A percentile compares a stretch with the other conserved stretches of the same genome.
phyloP scores from a whole-genome alignment of 2,113 vertebrate species.

The Rhea americana region DNA sequence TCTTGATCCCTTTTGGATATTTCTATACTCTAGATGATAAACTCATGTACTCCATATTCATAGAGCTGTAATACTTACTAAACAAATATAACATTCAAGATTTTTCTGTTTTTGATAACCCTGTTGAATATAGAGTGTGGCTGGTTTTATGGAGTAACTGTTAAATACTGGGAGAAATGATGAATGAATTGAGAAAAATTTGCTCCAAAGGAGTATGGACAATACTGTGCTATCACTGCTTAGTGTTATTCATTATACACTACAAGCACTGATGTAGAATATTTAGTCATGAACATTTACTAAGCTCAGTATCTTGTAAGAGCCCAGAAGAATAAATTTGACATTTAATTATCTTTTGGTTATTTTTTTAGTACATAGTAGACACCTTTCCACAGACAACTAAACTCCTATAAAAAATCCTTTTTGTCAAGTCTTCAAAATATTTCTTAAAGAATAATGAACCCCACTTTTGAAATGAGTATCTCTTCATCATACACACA shows the following conservation, averaged over 20 bases:
- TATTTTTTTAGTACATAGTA: constrained; percentile 35
- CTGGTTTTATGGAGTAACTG: constrained; percentile 43
- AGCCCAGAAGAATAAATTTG: constrained; percentile 36
- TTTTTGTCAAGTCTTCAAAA: background rate
- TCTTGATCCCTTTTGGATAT: background rate
- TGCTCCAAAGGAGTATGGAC: constrained; percentile 29
- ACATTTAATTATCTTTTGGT: constrained; percentile 13
- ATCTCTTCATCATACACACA: constrained; percentile 23
- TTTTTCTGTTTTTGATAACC: constrained; percentile 33
- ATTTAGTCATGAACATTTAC: constrained; percentile 36
- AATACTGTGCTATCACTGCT: constrained; percentile 33
- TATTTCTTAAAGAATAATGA: constrained; percentile 1
- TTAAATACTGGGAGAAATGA: constrained; percentile 38
- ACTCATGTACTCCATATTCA: constrained; percentile 1
- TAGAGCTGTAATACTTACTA: background rate
- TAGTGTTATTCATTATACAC: constrained; percentile 50
- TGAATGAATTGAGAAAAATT: constrained; percentile 40
- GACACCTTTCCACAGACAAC: background rate
- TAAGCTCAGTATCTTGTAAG: constrained; percentile 19
- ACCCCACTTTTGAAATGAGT: constrained; percentile 18
- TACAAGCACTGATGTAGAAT: constrained; percentile 39
- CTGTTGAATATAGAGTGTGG: constrained; percentile 11
- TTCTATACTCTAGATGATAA: background rate
- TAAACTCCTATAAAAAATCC: background rate
- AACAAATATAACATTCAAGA: constrained; percentile 46